These are phyloP conservation scores for Apodemia hepburni DNA, from an alignment of 2,888 invertebrate species.

Conservation along the genomic window DNA sequence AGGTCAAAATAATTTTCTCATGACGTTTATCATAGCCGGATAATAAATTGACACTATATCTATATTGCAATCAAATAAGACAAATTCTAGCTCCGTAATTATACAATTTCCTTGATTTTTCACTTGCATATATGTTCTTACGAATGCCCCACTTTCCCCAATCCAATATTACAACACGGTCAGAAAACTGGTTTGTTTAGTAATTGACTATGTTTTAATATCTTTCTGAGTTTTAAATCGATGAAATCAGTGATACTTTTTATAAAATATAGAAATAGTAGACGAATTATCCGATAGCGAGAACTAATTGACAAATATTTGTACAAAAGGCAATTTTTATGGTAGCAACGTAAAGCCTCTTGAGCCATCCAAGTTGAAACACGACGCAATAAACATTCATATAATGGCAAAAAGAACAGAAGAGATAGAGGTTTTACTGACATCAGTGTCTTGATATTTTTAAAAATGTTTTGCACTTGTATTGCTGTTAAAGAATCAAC, in stretches of 20 bases:
- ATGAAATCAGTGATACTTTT: not conserved
- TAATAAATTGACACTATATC: not conserved
- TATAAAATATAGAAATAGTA: not conserved
- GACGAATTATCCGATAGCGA: not conserved
- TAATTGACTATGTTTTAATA: slow-evolving; percentile 27
- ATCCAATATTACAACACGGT: slow-evolving; percentile 37
- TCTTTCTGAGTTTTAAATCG: not conserved
- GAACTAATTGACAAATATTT: not conserved
- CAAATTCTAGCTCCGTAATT: slow-evolving; percentile 23
- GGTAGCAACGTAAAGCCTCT: too few species aligned
- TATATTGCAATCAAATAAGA: slow-evolving; percentile 13
- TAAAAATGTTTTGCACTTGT: too few species aligned
- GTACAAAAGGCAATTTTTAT: too few species aligned
- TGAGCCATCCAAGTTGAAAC: too few species aligned
- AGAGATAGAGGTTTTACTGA: too few species aligned
- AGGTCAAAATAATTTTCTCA: not conserved
- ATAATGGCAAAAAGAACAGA: too few species aligned
- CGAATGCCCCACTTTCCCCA: slow-evolving; percentile 40
- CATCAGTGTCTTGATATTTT: too few species aligned
- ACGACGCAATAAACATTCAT: too few species aligned
- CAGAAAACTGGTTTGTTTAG: slow-evolving; percentile 37
- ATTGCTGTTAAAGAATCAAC: too few species aligned
- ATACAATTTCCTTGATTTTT: slow-evolving; percentile 38
- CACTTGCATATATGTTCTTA: slow-evolving; percentile 30
- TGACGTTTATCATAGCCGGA: not conserved